A percentile compares a stretch with the other conserved stretches of the same genome.
Conservation (phyloP, 2,888 invertebrate species). For the Caenorhabditis panamensis region DNA sequence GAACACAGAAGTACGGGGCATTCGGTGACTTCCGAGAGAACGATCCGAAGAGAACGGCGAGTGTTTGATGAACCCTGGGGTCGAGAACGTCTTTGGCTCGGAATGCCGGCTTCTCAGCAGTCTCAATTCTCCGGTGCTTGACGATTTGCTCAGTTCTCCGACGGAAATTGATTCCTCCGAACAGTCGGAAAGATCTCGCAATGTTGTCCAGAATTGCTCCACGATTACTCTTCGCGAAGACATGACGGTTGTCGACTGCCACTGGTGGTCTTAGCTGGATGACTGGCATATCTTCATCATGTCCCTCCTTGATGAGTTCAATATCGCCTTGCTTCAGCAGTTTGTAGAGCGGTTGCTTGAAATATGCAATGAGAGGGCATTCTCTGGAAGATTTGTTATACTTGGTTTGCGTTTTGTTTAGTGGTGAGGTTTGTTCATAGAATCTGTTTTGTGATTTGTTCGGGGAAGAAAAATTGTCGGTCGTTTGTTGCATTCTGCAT, state of each 20-base stretch:
- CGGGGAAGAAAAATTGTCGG: too few relatives aligned
- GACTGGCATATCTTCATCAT: constrained; percentile 50
- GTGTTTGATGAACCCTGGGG: constrained; percentile 85
- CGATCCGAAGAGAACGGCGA: constrained; percentile 90
- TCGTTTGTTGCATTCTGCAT: constrained; percentile 5
- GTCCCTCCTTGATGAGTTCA: constrained; percentile 39
- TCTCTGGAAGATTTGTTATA: too few relatives aligned
- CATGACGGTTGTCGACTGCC: constrained; percentile 19
- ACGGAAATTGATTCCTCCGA: constrained; percentile 53
- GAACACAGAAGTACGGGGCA: constrained; percentile 91
- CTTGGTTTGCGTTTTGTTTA: too few relatives aligned
- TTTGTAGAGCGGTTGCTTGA: constrained; percentile 76
- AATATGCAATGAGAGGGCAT: constrained; percentile 83
- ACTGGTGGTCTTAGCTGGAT: constrained; percentile 17
- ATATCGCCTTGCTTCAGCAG: constrained; percentile 62
- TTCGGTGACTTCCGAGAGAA: constrained; percentile 83
- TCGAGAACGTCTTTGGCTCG: constrained; percentile 81
- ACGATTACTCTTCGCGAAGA: constrained; percentile 33
- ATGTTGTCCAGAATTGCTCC: constrained; percentile 17
- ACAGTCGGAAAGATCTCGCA: constrained; percentile 39
- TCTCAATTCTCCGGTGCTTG: constrained; percentile 32
- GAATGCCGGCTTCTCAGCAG: constrained; percentile 38
- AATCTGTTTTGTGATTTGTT: neutral
- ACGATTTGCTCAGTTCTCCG: constrained; percentile 39
- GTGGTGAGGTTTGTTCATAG: neutral